A percentile compares a stretch with the other conserved stretches of the same genome.
phyloP scores from a whole-genome alignment of 2,888 invertebrate genomes.

The Dryobota labecula region DNA sequence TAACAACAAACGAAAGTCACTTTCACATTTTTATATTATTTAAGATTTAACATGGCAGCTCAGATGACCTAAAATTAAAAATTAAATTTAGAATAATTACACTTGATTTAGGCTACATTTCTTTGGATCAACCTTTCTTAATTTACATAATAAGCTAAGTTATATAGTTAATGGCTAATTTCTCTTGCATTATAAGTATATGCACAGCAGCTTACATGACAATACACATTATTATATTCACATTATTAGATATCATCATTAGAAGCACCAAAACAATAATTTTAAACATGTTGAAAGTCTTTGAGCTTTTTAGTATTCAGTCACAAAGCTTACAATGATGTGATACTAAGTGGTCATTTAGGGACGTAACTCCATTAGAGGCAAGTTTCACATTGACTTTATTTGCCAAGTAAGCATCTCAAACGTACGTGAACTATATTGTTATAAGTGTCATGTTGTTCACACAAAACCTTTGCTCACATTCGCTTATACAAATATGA shows the following conservation, averaged over 20 bases:
- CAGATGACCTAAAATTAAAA: background rate
- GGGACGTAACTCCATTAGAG: background rate
- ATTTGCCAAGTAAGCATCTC: background rate
- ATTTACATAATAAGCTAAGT: background rate
- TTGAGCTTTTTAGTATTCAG: background rate
- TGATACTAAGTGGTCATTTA: background rate
- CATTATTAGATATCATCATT: background rate
- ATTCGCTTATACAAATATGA: background rate
- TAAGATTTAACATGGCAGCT: background rate
- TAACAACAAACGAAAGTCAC: background rate
- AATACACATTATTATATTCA: background rate
- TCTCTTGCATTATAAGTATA: background rate
- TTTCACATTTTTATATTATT: background rate
- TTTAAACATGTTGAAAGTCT: background rate
- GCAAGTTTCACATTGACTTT: background rate
- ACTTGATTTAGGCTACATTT: conserved; percentile 1
- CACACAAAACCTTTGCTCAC: background rate
- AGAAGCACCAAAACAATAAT: background rate
- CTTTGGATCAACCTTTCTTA: background rate
- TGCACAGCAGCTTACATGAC: background rate
- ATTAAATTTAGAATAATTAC: background rate
- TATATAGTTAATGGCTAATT: background rate
- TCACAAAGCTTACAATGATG: background rate
- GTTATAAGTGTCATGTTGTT: background rate
- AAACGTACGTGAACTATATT: background rate